Evolutionary conservation across 2,888 invertebrate genomes (phyloP).

Genomic region (Nomada fabriciana): DNA sequence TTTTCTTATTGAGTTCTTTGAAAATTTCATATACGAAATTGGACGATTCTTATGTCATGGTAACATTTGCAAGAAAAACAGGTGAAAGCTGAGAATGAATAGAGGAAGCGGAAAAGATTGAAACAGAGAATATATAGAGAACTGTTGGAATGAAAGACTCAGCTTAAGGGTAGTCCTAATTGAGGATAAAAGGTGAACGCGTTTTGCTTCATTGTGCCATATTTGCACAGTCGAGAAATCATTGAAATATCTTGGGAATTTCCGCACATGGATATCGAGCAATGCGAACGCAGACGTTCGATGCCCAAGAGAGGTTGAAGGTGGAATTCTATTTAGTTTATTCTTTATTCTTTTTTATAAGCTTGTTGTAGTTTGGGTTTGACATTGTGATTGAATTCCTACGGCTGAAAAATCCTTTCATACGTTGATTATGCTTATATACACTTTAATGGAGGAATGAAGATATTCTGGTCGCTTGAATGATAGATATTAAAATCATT

Average conservation of each 20-base stretch:
- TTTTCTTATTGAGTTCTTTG: no score
- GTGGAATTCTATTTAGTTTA: no score
- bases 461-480: no score
- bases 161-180: background rate
- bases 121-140: background rate
- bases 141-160: slow-evolving; percentile 6
- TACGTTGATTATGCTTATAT: no score
- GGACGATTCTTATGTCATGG: background rate
- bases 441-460: no score
- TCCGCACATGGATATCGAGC: background rate
- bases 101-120: background rate
- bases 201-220: background rate
- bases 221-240: slow-evolving; percentile 8
- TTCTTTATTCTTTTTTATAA: no score
- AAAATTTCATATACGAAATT: background rate
- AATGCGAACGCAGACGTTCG: background rate
- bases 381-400: no score
- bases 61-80: background rate
- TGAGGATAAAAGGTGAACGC: background rate
- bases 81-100: background rate
- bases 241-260: slow-evolving; percentile 18
- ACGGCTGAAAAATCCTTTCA: no score
- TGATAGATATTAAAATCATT: no score
- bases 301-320: no score
- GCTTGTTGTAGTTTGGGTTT: no score